Evolutionary conservation across 2,113 vertebrate genomes (phyloP).

Genomic region (Pelusios castaneus): DNA sequence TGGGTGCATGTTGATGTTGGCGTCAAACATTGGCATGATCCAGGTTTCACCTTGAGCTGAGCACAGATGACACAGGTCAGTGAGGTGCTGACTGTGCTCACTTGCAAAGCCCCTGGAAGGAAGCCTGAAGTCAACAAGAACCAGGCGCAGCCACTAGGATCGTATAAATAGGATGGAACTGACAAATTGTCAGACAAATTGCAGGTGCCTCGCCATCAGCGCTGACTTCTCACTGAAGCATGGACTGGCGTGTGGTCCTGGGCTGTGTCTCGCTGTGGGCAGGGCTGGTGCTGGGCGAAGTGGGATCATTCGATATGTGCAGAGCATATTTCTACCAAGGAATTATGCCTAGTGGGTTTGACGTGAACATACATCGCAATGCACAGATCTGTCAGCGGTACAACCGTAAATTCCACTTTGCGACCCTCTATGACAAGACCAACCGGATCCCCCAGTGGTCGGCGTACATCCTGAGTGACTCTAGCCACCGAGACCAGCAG

Average conservation of each 20-base stretch:
- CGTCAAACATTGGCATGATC: too few species aligned
- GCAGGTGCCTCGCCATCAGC: background rate
- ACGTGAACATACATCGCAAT: too few species aligned
- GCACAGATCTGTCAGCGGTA: background rate
- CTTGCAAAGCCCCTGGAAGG: too few species aligned
- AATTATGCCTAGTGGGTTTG: background rate
- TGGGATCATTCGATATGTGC: background rate
- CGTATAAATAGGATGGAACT: too few species aligned
- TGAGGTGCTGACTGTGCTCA: too few species aligned
- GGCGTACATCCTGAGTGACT: background rate
- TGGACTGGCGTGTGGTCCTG: background rate
- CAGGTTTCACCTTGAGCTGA: too few species aligned
- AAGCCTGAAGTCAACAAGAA: too few species aligned
- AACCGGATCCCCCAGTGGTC: background rate
- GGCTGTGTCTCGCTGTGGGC: background rate
- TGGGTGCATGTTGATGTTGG: too few species aligned
- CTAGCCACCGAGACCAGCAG: too few species aligned
- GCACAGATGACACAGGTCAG: too few species aligned
- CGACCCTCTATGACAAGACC: background rate
- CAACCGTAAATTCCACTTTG: background rate
- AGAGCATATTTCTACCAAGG: fast-evolving
- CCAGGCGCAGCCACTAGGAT: too few species aligned
- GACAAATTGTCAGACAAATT: too few species aligned
- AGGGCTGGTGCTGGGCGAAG: background rate
- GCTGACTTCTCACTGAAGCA: background rate